A percentile compares a stretch with the other conserved stretches of the same genome.
These are phyloP conservation scores for Hyles vespertilio DNA, from an alignment of 1,140 invertebrate species.

Conservation along the genomic window DNA sequence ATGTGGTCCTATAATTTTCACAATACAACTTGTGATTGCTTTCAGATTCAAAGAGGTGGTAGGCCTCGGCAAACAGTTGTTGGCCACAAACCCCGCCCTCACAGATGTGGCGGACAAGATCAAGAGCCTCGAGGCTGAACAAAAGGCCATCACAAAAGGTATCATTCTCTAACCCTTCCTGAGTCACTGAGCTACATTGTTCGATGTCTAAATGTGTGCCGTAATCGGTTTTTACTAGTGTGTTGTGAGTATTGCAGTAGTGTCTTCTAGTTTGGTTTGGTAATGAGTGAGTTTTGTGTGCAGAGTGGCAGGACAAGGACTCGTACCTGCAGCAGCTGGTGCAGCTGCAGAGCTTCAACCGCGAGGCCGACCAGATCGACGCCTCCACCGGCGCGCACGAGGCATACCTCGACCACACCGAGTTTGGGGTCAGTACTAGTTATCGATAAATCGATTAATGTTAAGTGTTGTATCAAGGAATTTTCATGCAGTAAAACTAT, in stretches of 20 bases:
- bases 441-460: neutral
- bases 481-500: neutral
- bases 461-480: neutral
- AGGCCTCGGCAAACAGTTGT: conserved; percentile 84
- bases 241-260: neutral
- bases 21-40: neutral
- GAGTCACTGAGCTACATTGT: neutral
- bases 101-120: conserved; percentile 84
- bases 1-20: no score
- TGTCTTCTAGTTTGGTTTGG: neutral
- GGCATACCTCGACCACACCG: conserved; percentile 92
- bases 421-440: conserved; percentile 85
- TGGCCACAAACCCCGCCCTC: conserved; percentile 82
- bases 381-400: conserved; percentile 95
- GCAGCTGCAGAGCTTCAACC: conserved; percentile 93
- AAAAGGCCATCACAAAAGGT: conserved; percentile 83
- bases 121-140: conserved; percentile 84
- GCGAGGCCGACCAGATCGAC: conserved; percentile 98
- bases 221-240: no score
- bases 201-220: no score
- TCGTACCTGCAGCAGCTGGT: conserved; percentile 89
- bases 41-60: conserved; percentile 85
- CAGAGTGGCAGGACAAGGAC: conserved; percentile 87
- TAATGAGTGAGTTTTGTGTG: conserved; percentile 1
- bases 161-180: no score